Evolutionary conservation across 23 tunicate species (phyloP), one percentile per base, ranked within the genome.

Genomic region (Pegea sp.): DNA sequence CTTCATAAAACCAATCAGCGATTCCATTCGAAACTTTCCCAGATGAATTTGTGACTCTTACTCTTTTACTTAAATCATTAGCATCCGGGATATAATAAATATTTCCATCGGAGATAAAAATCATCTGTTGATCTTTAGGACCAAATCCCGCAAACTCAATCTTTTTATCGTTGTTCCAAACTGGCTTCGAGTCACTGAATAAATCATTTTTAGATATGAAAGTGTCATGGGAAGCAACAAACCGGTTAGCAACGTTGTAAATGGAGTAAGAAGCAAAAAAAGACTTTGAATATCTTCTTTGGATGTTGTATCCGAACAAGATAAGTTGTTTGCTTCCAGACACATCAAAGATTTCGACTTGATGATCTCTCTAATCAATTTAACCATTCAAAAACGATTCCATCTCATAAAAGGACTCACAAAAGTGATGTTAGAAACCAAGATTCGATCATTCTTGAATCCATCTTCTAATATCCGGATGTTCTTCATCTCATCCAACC

Each of bases 1-100:
- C 95, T 84, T 68, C 95, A 31, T 84, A 84, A 4, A 75, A 53
- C 71, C 74, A 63, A 44, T 63, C 56, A 0, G 84, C 30, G 1
- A 84, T 42, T 51, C 95, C 95, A 51, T 74, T 84, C 3, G 22
- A 46, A 31, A 69, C 23, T 1, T 26, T 22, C 4, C 65, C 65
- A 30, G 27, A 16, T 32, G 2, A 22, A 28, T 69, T 38, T 38
- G 46, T 38, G 46, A 38, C 16, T 38, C 46, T 38, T 11, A 38
- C 16, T 8, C 11, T 8, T 16, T 38, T 38, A 16, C 16, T 1
- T 11, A 53, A 25, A 24, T 21, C 63, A 20, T 38, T 60, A 3
- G 50, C 60, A 26, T 33, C 31, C 26, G 32, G 49, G 50, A 63
- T 73, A 63, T 67, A 68, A 30, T 63, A 84, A 13, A 84, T 34